These are phyloP conservation scores for Danio jaintianensis DNA, from an alignment of 2,797 vertebrate species.

Conservation along the genomic window DNA sequence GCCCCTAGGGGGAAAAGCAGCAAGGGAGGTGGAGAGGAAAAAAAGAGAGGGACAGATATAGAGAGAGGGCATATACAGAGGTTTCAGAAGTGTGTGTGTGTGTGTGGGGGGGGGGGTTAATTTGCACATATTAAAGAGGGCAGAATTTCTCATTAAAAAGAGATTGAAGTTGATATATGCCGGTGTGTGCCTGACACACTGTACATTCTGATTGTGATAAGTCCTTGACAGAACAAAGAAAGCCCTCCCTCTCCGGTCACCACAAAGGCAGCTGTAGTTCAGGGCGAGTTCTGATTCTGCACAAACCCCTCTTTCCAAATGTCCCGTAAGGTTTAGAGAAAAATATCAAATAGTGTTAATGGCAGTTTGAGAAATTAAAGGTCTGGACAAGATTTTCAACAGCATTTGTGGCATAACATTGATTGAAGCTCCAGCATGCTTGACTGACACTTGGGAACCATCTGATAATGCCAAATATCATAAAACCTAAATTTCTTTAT, in stretches of 20 bases:
- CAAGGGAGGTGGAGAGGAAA: slow-evolving; percentile 14
- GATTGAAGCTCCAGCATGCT: no score
- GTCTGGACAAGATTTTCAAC: neutral
- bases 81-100: slow-evolving; percentile 57
- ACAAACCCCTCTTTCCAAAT: slow-evolving; percentile 21
- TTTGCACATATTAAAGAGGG: slow-evolving; percentile 87
- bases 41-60: slow-evolving; percentile 33
- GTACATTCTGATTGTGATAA: slow-evolving; percentile 82
- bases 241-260: slow-evolving; percentile 64
- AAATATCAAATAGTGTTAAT: neutral
- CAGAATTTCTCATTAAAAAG: slow-evolving; percentile 87
- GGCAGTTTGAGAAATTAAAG: neutral
- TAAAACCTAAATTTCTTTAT: no score
- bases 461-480: no score
- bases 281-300: slow-evolving; percentile 27
- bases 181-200: slow-evolving; percentile 82
- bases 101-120: slow-evolving; percentile 76
- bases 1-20: slow-evolving; percentile 62
- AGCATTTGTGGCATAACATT: neutral
- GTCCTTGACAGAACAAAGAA: slow-evolving; percentile 85
- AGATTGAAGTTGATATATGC: slow-evolving; percentile 88
- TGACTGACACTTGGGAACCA: no score
- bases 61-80: slow-evolving; percentile 57
- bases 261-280: slow-evolving; percentile 37
- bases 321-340: neutral